These are phyloP conservation scores for Crocodylus rhombifer DNA, from an alignment of 2,797 vertebrate species.

Conservation along the genomic window DNA sequence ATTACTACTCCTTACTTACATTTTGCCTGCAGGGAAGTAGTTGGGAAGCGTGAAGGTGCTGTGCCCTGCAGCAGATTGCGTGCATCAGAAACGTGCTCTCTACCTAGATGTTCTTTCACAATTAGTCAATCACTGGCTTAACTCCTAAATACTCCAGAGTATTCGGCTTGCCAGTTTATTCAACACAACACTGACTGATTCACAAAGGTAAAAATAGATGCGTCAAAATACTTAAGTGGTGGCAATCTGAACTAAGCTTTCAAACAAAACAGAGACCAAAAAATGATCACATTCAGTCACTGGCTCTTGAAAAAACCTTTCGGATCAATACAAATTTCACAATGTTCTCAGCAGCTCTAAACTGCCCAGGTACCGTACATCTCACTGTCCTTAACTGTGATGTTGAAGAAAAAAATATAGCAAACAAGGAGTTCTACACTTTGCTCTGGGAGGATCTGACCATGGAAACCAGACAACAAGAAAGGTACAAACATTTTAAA, in stretches of 20 bases:
- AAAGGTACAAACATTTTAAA: background rate
- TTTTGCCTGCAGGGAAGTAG: background rate
- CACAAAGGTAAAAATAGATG: background rate
- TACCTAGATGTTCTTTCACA: background rate
- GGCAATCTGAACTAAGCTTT: background rate
- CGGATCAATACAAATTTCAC: background rate
- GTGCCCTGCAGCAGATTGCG: background rate
- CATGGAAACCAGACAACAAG: background rate
- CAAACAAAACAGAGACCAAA: background rate
- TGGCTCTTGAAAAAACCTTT: too few species aligned
- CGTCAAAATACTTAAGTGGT: background rate
- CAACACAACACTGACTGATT: background rate
- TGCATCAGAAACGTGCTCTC: background rate
- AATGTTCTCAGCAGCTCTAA: background rate
- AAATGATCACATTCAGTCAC: background rate
- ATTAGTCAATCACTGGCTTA: background rate
- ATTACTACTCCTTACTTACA: background rate
- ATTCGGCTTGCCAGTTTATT: background rate
- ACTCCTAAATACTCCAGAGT: background rate
- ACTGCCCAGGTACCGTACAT: background rate
- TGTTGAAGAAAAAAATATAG: background rate
- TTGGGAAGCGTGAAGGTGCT: background rate
- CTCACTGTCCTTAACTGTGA: background rate
- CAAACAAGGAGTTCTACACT: background rate
- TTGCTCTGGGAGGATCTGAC: background rate